Evolutionary conservation across 1,140 invertebrate species (phyloP), one percentile per base, ranked within the genome.

Genomic region (Vollenhovia emeryi): DNA sequence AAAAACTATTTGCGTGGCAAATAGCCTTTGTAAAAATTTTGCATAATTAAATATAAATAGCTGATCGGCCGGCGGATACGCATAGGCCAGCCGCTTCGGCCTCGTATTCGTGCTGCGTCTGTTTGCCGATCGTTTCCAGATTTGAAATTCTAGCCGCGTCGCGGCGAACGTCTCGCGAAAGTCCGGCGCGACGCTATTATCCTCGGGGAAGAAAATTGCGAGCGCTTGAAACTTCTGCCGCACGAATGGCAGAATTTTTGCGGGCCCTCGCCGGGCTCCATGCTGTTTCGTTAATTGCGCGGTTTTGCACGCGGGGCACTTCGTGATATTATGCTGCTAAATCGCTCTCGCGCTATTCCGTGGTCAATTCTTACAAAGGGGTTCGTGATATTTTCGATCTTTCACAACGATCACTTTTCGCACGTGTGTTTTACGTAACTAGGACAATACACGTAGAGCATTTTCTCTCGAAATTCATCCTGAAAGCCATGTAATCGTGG

Each of bases 121-220:
- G 85, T 82, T 80, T 68, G 36, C n/a, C 30, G 43, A 74, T 33
- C 75, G 30, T 82, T 82, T 74, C n/a, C 33, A 50, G 68, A 86
- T 52, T 85, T 64, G 33, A 68, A 59, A 80, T 80, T 50, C 66
- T 80, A 50, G 40, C 33, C 50, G 43, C 8, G 59, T 75, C 40
- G 40, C 18, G 15, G 45, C 8, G 45, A 33, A 40, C 9, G 21
- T 15, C 18, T 24, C 18, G 59, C 15, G 9, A 82, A 62, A 57
- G 24, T 64, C 27, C 69, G 36, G 6, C 13, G 62, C 62, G 43
- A n/a, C 1, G 30, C 59, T 62, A 33, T 50, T 76, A 60, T 84
- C 45, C 60, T 30, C 55, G 80, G 27, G 40, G 11, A 76, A 84
- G 55, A 33, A 52, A 84, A 84, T 76, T 62, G 68, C 71, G 36